Evolutionary conservation across 2,113 vertebrate genomes (phyloP), one percentile per base, ranked within the genome.

Genomic region (Lepus americanus): DNA sequence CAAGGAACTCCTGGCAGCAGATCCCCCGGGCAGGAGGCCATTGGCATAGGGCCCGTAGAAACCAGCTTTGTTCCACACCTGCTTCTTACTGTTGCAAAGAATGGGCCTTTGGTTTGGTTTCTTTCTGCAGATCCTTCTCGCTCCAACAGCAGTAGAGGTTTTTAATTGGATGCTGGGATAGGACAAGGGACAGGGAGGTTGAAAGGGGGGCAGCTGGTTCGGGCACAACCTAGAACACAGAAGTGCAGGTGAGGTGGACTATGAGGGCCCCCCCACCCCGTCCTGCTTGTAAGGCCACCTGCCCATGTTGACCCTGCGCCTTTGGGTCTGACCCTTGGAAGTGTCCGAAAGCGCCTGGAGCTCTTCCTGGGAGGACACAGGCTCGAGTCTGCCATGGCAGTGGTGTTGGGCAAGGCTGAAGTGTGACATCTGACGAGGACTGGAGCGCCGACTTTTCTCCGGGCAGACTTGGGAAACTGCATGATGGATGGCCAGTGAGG

Each of bases 341-440:
- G 59, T 39, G 72, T 84, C 55, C 22, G 8, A 69, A 55, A 76
- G 84, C 29, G 17, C 6, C 36, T 44, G 31, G 23, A 0, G 2
- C 3, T 22, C 0, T 0, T 39, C 61, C 0, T 1, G 6, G 19
- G 22, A 10, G 67, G 10, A 64, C 83, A 66, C 29, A 49, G 87
- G 53, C 69, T 79, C 74, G 82, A 67, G 44, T 66, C 16, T 77
- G 94, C 86, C 61, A 2, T 69, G 90, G 66, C 8, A 80, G 95
- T 80, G 72, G 93, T 84, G 77, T 6, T 39, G 92, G 87, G 78
- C 82, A 12, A 66, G 61, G 66, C 17, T 20, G 39, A 72, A 25
- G 64, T 84, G 39, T 73, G 89, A 83, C 29, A 25, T 85, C 83
- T 92, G 90, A 84, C 89, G 88, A 79, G 89, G 66, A 95, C 39